Evolutionary conservation across 1,140 invertebrate species (phyloP).

Genomic region (Drosophila parvula): DNA sequence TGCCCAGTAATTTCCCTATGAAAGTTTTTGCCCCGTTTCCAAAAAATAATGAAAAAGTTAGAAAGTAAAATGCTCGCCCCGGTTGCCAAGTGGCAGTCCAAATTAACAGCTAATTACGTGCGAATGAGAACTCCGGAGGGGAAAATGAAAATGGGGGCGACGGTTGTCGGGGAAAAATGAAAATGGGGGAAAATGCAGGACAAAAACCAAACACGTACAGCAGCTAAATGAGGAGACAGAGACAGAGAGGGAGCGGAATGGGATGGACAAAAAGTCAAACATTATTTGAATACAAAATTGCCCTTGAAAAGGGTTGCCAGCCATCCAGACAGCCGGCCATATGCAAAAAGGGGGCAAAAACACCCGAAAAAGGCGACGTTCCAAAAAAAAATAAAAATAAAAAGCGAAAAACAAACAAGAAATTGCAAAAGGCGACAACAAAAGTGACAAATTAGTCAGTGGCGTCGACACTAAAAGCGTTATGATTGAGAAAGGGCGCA

Average conservation of each 20-base stretch:
- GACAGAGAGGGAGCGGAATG: not conserved
- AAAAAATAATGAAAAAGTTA: slow-evolving; percentile 43
- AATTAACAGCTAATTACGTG: slow-evolving; percentile 79
- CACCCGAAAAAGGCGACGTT: slow-evolving; percentile 11
- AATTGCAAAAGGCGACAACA: slow-evolving; percentile 57
- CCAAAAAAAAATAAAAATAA: no score
- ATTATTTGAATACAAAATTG: slow-evolving; percentile 78
- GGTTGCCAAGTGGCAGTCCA: slow-evolving; percentile 56
- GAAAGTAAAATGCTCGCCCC: slow-evolving; percentile 64
- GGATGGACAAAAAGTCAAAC: slow-evolving; percentile 63
- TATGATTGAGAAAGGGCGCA: slow-evolving; percentile 43
- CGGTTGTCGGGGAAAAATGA: slow-evolving; percentile 9
- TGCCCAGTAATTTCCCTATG: slow-evolving; percentile 20
- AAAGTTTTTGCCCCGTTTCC: slow-evolving; percentile 3
- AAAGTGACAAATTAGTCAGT: slow-evolving; percentile 76
- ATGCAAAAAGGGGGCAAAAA: slow-evolving; percentile 35
- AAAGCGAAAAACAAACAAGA: slow-evolving; percentile 22
- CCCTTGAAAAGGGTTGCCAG: slow-evolving; percentile 70
- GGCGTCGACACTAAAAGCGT: slow-evolving; percentile 67
- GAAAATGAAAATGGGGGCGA: slow-evolving; percentile 9
- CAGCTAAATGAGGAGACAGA: slow-evolving; percentile 36
- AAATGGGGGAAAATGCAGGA: slow-evolving; percentile 11
- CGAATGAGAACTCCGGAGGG: slow-evolving; percentile 57
- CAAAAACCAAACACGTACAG: slow-evolving; percentile 46
- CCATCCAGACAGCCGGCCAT: slow-evolving; percentile 5